Evolutionary conservation across 2,113 vertebrate genomes (phyloP), one percentile per base, ranked within the genome.

Genomic region (Antennarius striatus): DNA sequence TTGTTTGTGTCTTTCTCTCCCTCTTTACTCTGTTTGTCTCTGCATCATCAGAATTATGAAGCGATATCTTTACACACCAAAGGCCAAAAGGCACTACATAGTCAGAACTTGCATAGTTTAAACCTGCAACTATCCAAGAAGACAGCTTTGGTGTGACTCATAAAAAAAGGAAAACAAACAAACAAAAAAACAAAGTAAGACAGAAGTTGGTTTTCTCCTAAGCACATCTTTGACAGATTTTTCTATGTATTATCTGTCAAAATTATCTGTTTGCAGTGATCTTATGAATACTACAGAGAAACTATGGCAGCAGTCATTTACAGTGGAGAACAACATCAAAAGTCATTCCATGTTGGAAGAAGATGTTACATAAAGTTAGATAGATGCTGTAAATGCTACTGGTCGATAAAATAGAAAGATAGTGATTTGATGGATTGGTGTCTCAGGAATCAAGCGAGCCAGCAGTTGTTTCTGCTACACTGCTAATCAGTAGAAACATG

Each of bases 401-500:
- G 8, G 32, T 42, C 7, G 32, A 2, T 36, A 4, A 60, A 39
- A 68, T 60, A 63, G 39, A 68, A 58, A 28, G 22, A 39, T 14
- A 3, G 11, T 59, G 39, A 53, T 69, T 47, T 71, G 45, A 49
- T 54, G 29, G 46, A 17, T 56, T 52, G 15, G 11, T 62, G 56
- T 52, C 56, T 69, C 17, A 32, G 53, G 42, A 39, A 72, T 67
- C 43, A 53, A 58, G 12, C 36, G 39, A 79, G 57, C 29, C 73
- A 62, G 39, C 50, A 59, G 48, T 14, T 62, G 59, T 68, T 71
- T 63, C 68, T 80, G 59, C 56, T 52, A 69, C 45, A 32, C 12
- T 56, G 61, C 63, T 74, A 73, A 81, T 80, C 63, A 82, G 64
- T 56, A 28, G 40, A 61, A 58, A 59, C 48, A 75, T 7, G 56